Conservation (phyloP, 2,797 vertebrate genomes). For the Eidolon dupreanum region DNA sequence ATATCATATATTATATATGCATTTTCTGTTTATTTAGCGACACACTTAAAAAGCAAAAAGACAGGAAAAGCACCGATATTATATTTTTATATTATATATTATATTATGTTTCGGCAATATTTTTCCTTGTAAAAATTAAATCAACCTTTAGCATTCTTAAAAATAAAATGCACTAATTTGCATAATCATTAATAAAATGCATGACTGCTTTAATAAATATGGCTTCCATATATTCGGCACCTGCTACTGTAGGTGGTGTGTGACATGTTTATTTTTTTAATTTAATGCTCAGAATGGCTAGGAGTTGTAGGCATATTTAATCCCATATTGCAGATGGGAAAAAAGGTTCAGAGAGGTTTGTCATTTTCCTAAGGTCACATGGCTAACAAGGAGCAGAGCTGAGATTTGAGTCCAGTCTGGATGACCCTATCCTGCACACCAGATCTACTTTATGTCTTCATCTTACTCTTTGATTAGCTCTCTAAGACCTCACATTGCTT, state of each 20-base stretch:
- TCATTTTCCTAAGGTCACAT: background rate
- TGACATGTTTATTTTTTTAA: background rate
- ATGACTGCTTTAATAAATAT: background rate
- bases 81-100: background rate
- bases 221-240: background rate
- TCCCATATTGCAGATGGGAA: background rate
- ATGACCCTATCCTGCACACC: fast-evolving
- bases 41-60: background rate
- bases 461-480: background rate
- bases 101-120: background rate
- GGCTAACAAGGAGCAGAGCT: background rate
- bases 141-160: background rate
- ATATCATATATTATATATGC: background rate
- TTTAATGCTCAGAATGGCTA: background rate
- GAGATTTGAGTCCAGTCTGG: background rate
- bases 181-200: background rate
- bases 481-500: background rate
- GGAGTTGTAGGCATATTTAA: background rate
- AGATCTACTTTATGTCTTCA: background rate
- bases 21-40: constrained; percentile 1
- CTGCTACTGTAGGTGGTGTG: background rate
- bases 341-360: background rate
- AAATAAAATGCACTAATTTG: background rate
- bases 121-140: constrained; percentile 22
- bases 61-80: background rate